These are phyloP conservation scores for Desoria tigrina DNA, from an alignment of 2,888 invertebrate genomes.

Conservation along the genomic window DNA sequence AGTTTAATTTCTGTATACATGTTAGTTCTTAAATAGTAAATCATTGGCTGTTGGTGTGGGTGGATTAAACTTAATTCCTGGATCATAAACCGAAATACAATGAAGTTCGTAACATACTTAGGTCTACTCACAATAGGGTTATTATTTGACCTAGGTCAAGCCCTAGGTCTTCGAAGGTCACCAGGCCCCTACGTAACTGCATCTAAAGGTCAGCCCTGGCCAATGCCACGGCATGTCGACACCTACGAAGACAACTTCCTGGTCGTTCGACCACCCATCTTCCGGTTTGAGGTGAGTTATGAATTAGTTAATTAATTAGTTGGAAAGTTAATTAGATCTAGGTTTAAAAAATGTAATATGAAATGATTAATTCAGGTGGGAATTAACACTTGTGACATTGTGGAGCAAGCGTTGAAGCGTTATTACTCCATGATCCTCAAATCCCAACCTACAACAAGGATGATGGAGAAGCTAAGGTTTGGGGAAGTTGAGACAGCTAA, in stretches of 20 bases:
- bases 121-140: too few species aligned
- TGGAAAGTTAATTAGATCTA: too few species aligned
- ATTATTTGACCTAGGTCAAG: too few species aligned
- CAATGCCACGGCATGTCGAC: conserved; percentile 63
- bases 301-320: too few species aligned
- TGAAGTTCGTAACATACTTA: too few species aligned
- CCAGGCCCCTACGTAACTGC: conserved; percentile 58
- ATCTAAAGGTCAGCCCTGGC: conserved; percentile 70
- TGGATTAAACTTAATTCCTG: too few species aligned
- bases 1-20: too few species aligned
- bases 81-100: too few species aligned
- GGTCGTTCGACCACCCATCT: conserved; percentile 59
- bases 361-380: conserved; percentile 55
- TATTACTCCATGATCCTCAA: conserved; percentile 60
- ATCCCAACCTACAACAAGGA: conserved; percentile 19
- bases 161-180: too few species aligned
- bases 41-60: too few species aligned
- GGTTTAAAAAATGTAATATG: too few species aligned
- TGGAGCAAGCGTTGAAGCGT: conserved; percentile 63
- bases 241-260: conserved; percentile 57
- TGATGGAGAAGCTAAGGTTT: background rate
- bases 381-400: conserved; percentile 61
- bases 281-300: conserved; percentile 56
- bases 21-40: too few species aligned
- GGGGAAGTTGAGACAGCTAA: background rate